A percentile compares a stretch with the other conserved stretches of the same genome.
phyloP scores from a whole-genome alignment of 1,140 invertebrate genomes.

The Mya arenaria region DNA sequence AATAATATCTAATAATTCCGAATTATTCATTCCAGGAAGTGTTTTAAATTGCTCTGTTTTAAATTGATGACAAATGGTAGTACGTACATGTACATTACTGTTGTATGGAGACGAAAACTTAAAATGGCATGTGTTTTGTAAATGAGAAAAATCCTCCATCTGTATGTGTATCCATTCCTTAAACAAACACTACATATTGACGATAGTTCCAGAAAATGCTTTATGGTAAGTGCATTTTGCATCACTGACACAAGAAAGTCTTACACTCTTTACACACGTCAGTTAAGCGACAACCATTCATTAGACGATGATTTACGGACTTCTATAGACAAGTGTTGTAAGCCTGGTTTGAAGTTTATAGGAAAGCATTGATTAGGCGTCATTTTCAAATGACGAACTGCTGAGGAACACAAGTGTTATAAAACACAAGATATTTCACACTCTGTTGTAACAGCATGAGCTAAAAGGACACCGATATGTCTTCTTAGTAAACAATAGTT shows the following conservation, averaged over 20 bases:
- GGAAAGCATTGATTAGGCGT: slow-evolving; percentile 3
- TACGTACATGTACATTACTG: no score
- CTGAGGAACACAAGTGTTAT: not conserved
- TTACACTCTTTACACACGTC: not conserved
- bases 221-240: no score
- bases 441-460: not conserved
- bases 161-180: not conserved
- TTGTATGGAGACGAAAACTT: no score
- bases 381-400: not conserved
- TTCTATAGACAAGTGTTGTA: not conserved
- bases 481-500: not conserved
- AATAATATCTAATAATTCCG: no score
- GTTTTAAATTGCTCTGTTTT: no score
- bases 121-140: no score
- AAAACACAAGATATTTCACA: not conserved
- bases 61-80: no score
- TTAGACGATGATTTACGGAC: slow-evolving; percentile 5
- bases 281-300: not conserved
- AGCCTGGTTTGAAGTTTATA: not conserved
- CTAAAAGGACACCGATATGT: not conserved
- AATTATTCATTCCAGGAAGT: no score
- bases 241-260: not conserved
- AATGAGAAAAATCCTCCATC: no score
- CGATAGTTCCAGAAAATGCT: not conserved
- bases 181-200: not conserved